A percentile compares a stretch with the other conserved stretches of the same genome.
Evolutionary conservation across 2,113 vertebrate genomes (phyloP).

Genomic region (Sebastes fasciatus): DNA sequence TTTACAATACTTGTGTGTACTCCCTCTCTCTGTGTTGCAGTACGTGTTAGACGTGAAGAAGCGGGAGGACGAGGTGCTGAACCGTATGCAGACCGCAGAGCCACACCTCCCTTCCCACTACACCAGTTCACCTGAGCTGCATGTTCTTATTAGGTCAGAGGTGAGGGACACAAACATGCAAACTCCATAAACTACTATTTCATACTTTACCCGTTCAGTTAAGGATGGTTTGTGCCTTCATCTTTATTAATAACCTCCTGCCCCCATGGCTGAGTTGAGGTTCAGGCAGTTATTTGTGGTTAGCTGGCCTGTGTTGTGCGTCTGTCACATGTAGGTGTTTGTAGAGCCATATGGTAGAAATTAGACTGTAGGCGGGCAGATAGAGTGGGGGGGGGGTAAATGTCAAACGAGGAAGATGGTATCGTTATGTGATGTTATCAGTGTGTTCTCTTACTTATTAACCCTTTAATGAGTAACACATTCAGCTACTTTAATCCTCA

Average conservation of each 20-base stretch:
- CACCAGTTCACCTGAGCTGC: too few relatives aligned
- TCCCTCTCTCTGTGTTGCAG: slow-evolving; percentile 68
- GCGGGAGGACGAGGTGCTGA: slow-evolving; percentile 91
- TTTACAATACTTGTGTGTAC: neutral
- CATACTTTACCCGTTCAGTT: neutral
- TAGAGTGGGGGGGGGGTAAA: slow-evolving; percentile 17
- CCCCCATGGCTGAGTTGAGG: neutral
- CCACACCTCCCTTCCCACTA: slow-evolving; percentile 58
- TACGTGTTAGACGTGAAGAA: slow-evolving; percentile 95
- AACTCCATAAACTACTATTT: neutral
- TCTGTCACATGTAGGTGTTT: slow-evolving; percentile 61
- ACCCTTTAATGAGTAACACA: neutral
- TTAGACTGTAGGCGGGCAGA: slow-evolving; percentile 26
- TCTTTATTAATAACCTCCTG: neutral
- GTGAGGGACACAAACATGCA: neutral
- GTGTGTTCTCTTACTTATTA: neutral
- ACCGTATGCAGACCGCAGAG: slow-evolving; percentile 92
- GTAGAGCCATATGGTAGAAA: neutral
- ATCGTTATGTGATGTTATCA: neutral
- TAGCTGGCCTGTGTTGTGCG: neutral
- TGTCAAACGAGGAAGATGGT: slow-evolving; percentile 40
- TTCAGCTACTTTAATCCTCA: neutral
- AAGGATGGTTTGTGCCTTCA: neutral
- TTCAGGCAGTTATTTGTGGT: slow-evolving; percentile 57
- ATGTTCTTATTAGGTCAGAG: too few relatives aligned